These are phyloP conservation scores for Belgica antarctica DNA, from an alignment of 2,888 invertebrate genomes.

Conservation along the genomic window DNA sequence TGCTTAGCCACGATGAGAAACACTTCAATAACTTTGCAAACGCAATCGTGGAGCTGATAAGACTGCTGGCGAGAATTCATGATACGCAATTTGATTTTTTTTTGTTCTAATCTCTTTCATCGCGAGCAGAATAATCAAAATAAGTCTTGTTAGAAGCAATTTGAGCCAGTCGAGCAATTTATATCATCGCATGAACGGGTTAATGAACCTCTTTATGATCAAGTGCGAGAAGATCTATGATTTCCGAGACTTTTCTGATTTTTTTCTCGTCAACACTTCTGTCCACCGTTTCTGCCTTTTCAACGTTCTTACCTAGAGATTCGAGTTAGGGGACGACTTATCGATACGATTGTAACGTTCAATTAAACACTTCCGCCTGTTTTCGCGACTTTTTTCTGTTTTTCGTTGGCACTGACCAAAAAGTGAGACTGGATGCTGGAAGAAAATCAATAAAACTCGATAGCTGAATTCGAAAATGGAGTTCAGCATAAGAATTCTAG, in stretches of 20 bases:
- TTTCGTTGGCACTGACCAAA: slow-evolving; percentile 39
- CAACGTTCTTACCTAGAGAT: neutral
- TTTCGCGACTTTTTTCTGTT: neutral
- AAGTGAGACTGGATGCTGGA: slow-evolving; percentile 39
- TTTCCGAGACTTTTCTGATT: slow-evolving; percentile 2
- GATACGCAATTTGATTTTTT: slow-evolving; percentile 26
- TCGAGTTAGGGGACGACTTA: too few relatives aligned
- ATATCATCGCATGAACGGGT: neutral
- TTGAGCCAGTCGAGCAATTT: neutral
- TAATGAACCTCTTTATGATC: slow-evolving; percentile 18
- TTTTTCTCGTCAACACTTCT: neutral
- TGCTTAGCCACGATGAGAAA: neutral
- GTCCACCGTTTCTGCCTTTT: neutral
- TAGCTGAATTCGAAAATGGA: slow-evolving; percentile 44
- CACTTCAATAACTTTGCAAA: neutral
- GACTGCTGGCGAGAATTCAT: neutral
- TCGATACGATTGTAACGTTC: neutral
- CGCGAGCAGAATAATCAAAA: neutral
- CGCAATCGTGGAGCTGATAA: slow-evolving; percentile 3
- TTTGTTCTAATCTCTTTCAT: too few relatives aligned
- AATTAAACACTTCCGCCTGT: neutral
- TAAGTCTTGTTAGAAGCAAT: neutral
- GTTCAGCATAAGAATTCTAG: slow-evolving; percentile 39
- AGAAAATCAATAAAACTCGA: slow-evolving; percentile 43
- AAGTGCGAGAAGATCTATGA: slow-evolving; percentile 2